Base-by-base conservation (phyloP, 2,113 vertebrate genomes). In the Cromileptes altivelis region DNA sequence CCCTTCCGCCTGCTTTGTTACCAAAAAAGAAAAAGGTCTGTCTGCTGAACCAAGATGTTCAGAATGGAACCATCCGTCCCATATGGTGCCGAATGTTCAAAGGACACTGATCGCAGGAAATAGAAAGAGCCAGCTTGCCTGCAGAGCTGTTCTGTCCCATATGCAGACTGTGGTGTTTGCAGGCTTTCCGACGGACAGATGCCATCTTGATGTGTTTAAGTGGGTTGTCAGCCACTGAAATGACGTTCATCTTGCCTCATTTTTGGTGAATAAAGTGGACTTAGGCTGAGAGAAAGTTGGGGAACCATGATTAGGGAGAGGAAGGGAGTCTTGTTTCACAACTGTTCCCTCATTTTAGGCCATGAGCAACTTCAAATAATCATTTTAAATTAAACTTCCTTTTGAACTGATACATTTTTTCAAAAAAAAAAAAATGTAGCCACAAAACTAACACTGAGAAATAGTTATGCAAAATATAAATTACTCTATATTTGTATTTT, bases 1-100 rank as follows among this genome's bases (percentile, higher is more conserved):
- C 27, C 25, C 13, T 42, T 55, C 30, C 2, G 53, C 6, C 60
- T 72, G 21, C 57, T 75, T 72, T 75, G 56, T 83, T 81, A 83
- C 21, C 58, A 64, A 74, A 78, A 58, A 60, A 56, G 49, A 65
- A 86, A 83, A 60, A 52, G 37, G 6, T 37, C 47, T 73, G 70
- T 84, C 72, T 85, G 55, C 53, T 70, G 62, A 85, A 87, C 58
- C 81, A 83, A 83, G 80, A 84, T 75, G 73, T 84, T 79, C 81
- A 80, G 58, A 80, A 80, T 82, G 75, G 67, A 92, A 85, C 70
- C 68, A 78, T 80, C 60, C 52, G 86, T 83, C 88, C 91, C 94
- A 94, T 95, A 94, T 95, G 93, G 91, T 76, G 80, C 60, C 1
- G 57, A 85, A 88, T 92, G 86, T 93, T 93, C 75, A 92, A 92